These are phyloP conservation scores for Bergia sp. DNA, from an alignment of 92 coral and sea anemone species.

Conservation along the genomic window DNA sequence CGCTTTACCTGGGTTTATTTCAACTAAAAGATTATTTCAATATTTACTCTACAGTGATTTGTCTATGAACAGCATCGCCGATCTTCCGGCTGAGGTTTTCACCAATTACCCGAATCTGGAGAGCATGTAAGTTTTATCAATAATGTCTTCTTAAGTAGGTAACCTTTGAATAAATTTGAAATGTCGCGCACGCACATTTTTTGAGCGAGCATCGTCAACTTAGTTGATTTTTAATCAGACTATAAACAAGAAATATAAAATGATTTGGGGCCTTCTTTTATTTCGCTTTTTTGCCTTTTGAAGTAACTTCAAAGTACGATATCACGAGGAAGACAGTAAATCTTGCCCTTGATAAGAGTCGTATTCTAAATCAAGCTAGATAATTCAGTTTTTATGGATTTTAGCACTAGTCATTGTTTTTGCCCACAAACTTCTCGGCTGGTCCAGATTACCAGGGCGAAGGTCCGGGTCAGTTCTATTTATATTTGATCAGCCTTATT, in stretches of 20 bases:
- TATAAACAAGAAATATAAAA: not conserved
- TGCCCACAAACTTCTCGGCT: not conserved
- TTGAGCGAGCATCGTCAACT: not conserved
- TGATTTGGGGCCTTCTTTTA: not conserved
- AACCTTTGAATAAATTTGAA: not conserved
- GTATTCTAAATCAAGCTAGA: not conserved
- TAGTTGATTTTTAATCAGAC: no score
- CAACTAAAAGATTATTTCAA: not conserved
- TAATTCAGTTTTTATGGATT: not conserved
- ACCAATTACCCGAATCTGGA: slow-evolving; percentile 22
- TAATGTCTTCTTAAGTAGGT: not conserved
- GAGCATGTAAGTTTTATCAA: slow-evolving; percentile 24
- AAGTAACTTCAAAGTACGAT: no score
- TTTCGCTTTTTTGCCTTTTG: no score
- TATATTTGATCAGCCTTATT: no score
- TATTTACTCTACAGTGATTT: not conserved
- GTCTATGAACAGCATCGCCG: slow-evolving; percentile 6
- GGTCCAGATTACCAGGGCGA: not conserved
- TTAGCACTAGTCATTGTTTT: not conserved
- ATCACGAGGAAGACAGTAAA: not conserved
- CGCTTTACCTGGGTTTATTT: no score
- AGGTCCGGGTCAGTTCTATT: not conserved
- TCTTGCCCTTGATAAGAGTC: not conserved
- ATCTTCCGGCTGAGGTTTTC: slow-evolving; percentile 33
- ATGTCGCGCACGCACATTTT: not conserved